These are phyloP conservation scores for Conistra vaccinii DNA, from an alignment of 2,888 invertebrate species.

Conservation along the genomic window DNA sequence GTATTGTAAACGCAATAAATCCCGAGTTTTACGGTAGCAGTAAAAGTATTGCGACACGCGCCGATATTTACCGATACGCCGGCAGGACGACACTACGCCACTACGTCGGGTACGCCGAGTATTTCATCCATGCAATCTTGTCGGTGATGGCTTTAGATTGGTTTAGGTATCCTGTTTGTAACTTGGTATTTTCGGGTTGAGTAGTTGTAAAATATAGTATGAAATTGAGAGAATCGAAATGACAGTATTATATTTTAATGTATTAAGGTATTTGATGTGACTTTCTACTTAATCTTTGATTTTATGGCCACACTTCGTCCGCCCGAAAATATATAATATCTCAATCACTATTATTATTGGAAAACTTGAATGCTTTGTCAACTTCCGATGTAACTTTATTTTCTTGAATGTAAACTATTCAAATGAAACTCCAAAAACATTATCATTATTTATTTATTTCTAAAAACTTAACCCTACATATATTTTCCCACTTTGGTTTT, in stretches of 20 bases:
- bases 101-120: slow-evolving; percentile 25
- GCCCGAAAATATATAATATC: background rate
- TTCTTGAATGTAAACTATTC: background rate
- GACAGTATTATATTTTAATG: background rate
- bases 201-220: slow-evolving; percentile 6
- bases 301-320: background rate
- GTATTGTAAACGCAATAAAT: slow-evolving; percentile 67
- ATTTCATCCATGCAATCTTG: slow-evolving; percentile 56
- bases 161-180: slow-evolving; percentile 25
- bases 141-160: slow-evolving; percentile 37
- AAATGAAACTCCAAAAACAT: background rate
- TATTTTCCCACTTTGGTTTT: too few species aligned
- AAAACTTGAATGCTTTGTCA: background rate
- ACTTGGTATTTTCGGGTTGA: slow-evolving; percentile 16
- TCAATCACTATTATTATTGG: background rate
- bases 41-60: slow-evolving; percentile 67
- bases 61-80: slow-evolving; percentile 56
- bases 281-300: background rate
- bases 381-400: background rate
- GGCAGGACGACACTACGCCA: slow-evolving; percentile 25
- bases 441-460: too few species aligned
- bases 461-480: too few species aligned
- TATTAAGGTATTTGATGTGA: background rate
- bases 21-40: slow-evolving; percentile 61
- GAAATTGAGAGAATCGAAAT: background rate